Conservation (phyloP, 1,140 invertebrate species). For the Dendrolimus punctatus region DNA sequence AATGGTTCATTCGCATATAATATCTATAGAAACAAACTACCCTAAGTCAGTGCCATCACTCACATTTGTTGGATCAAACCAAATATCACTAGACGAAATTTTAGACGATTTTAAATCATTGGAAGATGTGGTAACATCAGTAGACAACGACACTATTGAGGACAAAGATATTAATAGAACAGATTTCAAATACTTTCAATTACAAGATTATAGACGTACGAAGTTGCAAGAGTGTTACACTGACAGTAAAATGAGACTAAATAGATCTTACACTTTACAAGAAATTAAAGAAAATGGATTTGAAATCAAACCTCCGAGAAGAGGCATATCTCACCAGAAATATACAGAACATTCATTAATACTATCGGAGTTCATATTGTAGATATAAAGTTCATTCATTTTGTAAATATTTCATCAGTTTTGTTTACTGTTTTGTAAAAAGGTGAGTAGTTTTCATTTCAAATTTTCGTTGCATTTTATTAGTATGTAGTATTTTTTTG, state of each 20-base stretch:
- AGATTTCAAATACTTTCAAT: constrained; percentile 25
- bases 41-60: constrained; percentile 10
- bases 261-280: constrained; percentile 36
- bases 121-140: constrained; percentile 23
- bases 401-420: constrained; percentile 7
- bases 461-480: constrained; percentile 12
- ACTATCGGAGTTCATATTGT: constrained; percentile 53
- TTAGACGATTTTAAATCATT: constrained; percentile 45
- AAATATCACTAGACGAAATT: constrained; percentile 35
- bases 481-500: constrained; percentile 3
- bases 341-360: constrained; percentile 28
- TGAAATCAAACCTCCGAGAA: constrained; percentile 21
- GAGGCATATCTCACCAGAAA: constrained; percentile 19
- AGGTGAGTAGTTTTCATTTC: not conserved
- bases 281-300: constrained; percentile 40
- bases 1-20: constrained; percentile 31
- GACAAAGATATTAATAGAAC: constrained; percentile 4
- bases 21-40: constrained; percentile 29
- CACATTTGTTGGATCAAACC: constrained; percentile 18
- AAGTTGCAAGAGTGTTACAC: constrained; percentile 28
- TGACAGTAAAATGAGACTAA: constrained; percentile 25
- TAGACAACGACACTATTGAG: constrained; percentile 11
- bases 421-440: too few species aligned
- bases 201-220: constrained; percentile 44
- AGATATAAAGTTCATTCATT: constrained; percentile 19